phyloP scores from a whole-genome alignment of 2,888 invertebrate genomes.

The Graphium colonna region DNA sequence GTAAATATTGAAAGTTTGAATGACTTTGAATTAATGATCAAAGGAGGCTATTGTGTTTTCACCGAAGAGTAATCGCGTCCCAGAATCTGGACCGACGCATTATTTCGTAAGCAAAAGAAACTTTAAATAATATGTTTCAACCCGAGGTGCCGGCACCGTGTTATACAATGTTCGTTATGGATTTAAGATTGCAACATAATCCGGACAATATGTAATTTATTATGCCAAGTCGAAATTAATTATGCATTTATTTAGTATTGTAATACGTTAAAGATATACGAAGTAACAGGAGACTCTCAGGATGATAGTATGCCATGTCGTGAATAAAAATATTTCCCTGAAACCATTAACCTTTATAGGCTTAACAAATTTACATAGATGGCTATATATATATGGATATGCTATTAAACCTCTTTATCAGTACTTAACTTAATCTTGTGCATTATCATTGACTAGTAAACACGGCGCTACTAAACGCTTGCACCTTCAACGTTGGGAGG shows the following conservation, averaged over 20 bases:
- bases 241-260: background rate
- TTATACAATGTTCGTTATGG: constrained; percentile 16
- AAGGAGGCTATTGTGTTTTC: constrained; percentile 57
- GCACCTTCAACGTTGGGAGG: no score
- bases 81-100: constrained; percentile 13
- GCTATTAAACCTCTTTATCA: no score
- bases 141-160: constrained; percentile 1
- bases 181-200: constrained; percentile 14
- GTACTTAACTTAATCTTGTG: no score
- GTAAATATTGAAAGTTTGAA: constrained; percentile 55
- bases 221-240: background rate
- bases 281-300: no score
- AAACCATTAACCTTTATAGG: no score
- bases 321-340: no score
- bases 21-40: constrained; percentile 58
- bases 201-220: constrained; percentile 12
- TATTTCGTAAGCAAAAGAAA: constrained; percentile 24
- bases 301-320: no score
- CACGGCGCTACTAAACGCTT: no score
- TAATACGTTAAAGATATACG: no score
- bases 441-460: no score
- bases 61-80: constrained; percentile 38
- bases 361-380: no score
- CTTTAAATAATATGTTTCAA: constrained; percentile 17
- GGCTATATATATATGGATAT: no score